Percentiles rank a stretch among this genome's conserved stretches.
Evolutionary conservation across 2,888 invertebrate species (phyloP).

Genomic region (Disparrhopalites patrizii): DNA sequence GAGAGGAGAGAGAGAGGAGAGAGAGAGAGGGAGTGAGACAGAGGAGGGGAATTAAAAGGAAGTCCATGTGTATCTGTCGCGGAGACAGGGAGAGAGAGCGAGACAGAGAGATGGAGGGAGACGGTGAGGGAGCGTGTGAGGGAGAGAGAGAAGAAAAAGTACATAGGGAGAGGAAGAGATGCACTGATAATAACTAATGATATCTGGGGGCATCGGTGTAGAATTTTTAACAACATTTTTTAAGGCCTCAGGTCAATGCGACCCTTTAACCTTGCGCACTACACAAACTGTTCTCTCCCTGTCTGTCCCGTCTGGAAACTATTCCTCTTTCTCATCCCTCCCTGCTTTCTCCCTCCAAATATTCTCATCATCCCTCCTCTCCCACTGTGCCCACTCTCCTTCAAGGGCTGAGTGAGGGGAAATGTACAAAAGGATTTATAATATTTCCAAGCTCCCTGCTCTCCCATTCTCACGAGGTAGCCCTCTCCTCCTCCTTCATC

Average conservation of each 20-base stretch:
- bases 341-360: neutral
- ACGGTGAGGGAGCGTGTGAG: neutral
- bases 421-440: too few species aligned
- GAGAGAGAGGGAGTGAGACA: neutral
- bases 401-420: too few species aligned
- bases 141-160: neutral
- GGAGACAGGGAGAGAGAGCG: too few species aligned
- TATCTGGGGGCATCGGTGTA: conserved; percentile 32
- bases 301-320: neutral
- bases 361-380: too few species aligned
- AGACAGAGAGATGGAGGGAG: neutral
- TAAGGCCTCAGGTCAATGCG: conserved; percentile 29
- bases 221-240: conserved; percentile 32
- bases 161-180: conserved; percentile 19
- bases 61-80: too few species aligned
- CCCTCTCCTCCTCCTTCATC: too few species aligned
- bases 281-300: neutral
- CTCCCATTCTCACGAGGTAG: too few species aligned
- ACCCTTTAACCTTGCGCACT: conserved; percentile 32
- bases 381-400: too few species aligned
- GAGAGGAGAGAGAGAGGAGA: neutral
- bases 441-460: too few species aligned
- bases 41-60: too few species aligned
- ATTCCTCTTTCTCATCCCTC: too few species aligned
- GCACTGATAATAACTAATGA: conserved; percentile 33